Evolutionary conservation across 2,888 invertebrate species (phyloP).

Genomic region (Lacanobia wlatinum): DNA sequence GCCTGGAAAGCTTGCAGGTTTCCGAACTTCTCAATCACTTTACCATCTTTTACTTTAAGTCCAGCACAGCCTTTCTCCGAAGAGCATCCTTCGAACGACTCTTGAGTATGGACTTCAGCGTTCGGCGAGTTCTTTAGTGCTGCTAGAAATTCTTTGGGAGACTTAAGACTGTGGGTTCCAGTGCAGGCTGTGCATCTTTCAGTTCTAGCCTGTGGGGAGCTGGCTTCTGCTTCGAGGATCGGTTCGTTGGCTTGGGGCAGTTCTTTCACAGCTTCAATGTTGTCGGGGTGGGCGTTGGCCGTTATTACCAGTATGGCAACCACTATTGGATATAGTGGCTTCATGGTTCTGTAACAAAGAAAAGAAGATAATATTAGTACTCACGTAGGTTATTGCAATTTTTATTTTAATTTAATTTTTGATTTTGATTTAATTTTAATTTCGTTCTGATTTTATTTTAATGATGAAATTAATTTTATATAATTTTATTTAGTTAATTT

Average conservation of each 20-base stretch:
- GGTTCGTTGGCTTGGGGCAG: conserved; percentile 79
- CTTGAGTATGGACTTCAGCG: conserved; percentile 84
- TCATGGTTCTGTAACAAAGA: conserved; percentile 87
- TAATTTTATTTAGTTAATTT: too few species aligned
- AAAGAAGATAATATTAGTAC: conserved; percentile 15
- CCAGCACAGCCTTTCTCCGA: conserved; percentile 87
- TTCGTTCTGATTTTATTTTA: too few species aligned
- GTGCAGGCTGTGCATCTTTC: conserved; percentile 83
- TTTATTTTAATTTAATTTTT: too few species aligned
- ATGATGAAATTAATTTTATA: too few species aligned
- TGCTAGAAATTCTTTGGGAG: conserved; percentile 78
- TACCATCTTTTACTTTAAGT: conserved; percentile 86
- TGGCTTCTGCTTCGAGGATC: conserved; percentile 79
- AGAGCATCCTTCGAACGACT: conserved; percentile 85
- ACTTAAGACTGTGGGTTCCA: conserved; percentile 74
- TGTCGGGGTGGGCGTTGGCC: conserved; percentile 80
- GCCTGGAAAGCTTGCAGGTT: conserved; percentile 83
- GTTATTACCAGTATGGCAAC: conserved; percentile 82
- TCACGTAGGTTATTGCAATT: too few species aligned
- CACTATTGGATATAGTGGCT: conserved; percentile 86
- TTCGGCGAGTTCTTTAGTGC: conserved; percentile 78
- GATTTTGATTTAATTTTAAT: too few species aligned
- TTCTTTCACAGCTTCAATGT: conserved; percentile 80
- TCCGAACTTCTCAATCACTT: conserved; percentile 83
- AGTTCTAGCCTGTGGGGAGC: conserved; percentile 76